Conservation (phyloP, 2,888 invertebrate genomes). For the Dolichomitus sp. region DNA sequence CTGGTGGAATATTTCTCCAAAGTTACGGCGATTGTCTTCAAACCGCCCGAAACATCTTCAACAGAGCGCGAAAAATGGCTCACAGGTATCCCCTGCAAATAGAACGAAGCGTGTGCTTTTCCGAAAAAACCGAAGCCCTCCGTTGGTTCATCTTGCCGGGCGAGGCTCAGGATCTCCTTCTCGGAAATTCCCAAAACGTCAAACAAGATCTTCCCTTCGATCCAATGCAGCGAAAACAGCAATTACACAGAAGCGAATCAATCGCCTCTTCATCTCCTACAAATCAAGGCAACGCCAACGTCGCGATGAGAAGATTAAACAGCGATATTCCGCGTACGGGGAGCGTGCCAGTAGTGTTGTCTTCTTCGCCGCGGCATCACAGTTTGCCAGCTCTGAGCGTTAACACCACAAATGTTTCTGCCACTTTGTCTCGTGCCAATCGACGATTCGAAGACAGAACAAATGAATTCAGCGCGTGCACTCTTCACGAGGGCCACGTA, state of each 20-base stretch:
- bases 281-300: conserved; percentile 64
- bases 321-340: conserved; percentile 82
- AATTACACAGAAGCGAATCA: conserved; percentile 53
- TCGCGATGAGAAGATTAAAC: conserved; percentile 81
- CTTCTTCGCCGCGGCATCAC: conserved; percentile 89
- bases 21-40: conserved; percentile 92
- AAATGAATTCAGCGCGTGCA: conserved; percentile 33
- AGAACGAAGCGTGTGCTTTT: conserved; percentile 92
- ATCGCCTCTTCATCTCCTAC: conserved; percentile 54
- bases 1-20: conserved; percentile 92
- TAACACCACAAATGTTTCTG: conserved; percentile 40
- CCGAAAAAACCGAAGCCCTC: conserved; percentile 89
- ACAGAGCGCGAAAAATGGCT: conserved; percentile 92
- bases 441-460: conserved; percentile 44
- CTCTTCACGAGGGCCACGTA: conserved; percentile 59
- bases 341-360: conserved; percentile 84
- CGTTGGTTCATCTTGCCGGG: conserved; percentile 97
- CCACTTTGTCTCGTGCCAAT: conserved; percentile 15
- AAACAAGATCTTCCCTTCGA: conserved; percentile 93
- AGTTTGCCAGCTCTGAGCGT: conserved; percentile 88
- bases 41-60: conserved; percentile 93
- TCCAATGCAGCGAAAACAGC: conserved; percentile 87
- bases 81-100: conserved; percentile 90
- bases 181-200: conserved; percentile 92
- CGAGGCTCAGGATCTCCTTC: conserved; percentile 93